Evolutionary conservation across 2,113 vertebrate genomes (phyloP), one percentile per base, ranked within the genome.

Genomic region (Hippocampus guttulatus): DNA sequence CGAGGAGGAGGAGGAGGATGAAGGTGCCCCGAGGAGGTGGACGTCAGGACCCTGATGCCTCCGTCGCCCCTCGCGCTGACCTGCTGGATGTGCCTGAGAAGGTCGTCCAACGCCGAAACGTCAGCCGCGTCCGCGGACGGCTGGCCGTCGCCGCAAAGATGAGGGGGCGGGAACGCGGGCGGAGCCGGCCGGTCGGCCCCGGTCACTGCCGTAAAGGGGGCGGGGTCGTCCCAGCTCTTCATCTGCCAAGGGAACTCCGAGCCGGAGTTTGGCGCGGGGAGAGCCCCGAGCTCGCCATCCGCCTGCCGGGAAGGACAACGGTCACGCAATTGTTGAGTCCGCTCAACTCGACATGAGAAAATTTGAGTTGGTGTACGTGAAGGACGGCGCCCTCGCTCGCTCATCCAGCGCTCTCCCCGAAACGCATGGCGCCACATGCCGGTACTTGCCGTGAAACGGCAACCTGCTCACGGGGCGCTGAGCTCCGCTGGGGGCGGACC

Each of bases 11-110:
- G 52, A 52, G 77, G 65, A 2, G 69, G 75, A 12, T 74, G 80
- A 27, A 75, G 75, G 21, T 65, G 78, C 12, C 61, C 81, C 8
- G 43, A 67, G 0, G 87, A 85, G 49, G 79, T 76, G 47, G 88
- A 85, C 49, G 90, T 91, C 20, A 92, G 83, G 11, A 91, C 85
- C 52, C 89, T 89, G 75, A 92, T 87, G 78, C 86, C 88, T 0
- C 86, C 84, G 0, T 70, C 85, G 4, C 88, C 87, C 0, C 85
- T 87, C 0, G 88, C 89, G 30, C 77, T 91, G 75, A 87, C 86
- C 77, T 92, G 93, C 0, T 94, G 93, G 75, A 95, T 92, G 80
- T 95, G 93, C 54, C 89, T 91, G 40, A 95, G 89, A 57, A 95
- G 90, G 73, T 95, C 93, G 64, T 95, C 93, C 71, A 95, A 81